These are phyloP conservation scores for Pontoporia blainvillei DNA, from an alignment of 2,113 vertebrate species.

Conservation along the genomic window DNA sequence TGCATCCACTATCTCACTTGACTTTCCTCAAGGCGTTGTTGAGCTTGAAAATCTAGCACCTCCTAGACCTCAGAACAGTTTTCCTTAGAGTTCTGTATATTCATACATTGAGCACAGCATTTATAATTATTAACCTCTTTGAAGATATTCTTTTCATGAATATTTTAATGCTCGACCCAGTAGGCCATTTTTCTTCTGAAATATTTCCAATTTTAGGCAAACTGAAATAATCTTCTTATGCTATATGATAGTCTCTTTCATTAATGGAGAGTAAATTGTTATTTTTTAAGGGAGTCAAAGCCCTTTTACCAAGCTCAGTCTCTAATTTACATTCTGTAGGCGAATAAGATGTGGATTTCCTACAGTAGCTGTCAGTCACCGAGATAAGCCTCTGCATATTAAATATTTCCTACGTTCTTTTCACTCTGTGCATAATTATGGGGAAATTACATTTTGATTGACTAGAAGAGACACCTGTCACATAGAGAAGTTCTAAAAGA, in stretches of 20 bases:
- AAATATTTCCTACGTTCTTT: slow-evolving; percentile 65
- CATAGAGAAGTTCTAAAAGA: slow-evolving; percentile 45
- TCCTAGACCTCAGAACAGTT: background rate
- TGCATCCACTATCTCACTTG: background rate
- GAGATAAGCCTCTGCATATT: slow-evolving; percentile 36
- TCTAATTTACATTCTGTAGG: slow-evolving; percentile 10
- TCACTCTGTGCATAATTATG: slow-evolving; percentile 58
- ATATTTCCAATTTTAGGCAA: slow-evolving; percentile 60
- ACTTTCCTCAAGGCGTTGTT: slow-evolving; percentile 25
- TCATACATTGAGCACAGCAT: background rate
- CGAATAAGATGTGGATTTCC: slow-evolving; percentile 37
- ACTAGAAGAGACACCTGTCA: slow-evolving; percentile 64
- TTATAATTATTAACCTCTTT: slow-evolving; percentile 60
- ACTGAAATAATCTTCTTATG: slow-evolving; percentile 38
- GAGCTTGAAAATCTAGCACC: background rate
- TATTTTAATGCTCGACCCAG: slow-evolving; percentile 61
- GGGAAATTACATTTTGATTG: slow-evolving; percentile 60
- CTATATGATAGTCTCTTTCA: slow-evolving; percentile 20
- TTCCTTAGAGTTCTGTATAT: background rate
- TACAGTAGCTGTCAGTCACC: slow-evolving; percentile 51
- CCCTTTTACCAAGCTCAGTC: slow-evolving; percentile 3
- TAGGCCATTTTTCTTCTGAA: slow-evolving; percentile 63
- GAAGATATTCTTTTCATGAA: slow-evolving; percentile 72
- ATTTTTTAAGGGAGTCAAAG: slow-evolving; percentile 46
- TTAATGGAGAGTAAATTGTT: slow-evolving; percentile 56